These are phyloP conservation scores for Belonocnema kinseyi DNA, from an alignment of 1,140 invertebrate species.

Conservation along the genomic window DNA sequence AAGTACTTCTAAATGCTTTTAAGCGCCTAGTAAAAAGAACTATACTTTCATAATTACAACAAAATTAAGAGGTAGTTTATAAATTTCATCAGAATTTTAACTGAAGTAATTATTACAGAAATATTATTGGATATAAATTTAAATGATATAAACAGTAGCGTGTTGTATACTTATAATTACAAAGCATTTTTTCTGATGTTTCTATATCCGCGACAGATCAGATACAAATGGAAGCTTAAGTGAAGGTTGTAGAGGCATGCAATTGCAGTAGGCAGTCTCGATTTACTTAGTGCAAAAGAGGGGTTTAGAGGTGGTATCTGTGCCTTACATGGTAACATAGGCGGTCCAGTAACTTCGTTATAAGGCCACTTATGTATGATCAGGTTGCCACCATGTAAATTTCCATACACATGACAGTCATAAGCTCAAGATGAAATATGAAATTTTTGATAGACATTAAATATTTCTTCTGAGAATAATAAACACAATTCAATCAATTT, in stretches of 20 bases:
- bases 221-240: conserved; percentile 5
- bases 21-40: too few species aligned
- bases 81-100: too few species aligned
- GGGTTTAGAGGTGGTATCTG: conserved; percentile 35
- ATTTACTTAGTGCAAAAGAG: conserved; percentile 45
- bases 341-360: conserved; percentile 50
- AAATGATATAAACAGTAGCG: too few species aligned
- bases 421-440: conserved; percentile 16
- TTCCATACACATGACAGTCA: conserved; percentile 7
- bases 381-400: conserved; percentile 17
- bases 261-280: conserved; percentile 44
- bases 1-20: too few species aligned
- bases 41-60: too few species aligned
- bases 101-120: too few species aligned
- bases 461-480: neutral
- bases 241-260: neutral
- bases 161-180: too few species aligned
- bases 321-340: conserved; percentile 43
- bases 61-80: too few species aligned
- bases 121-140: too few species aligned
- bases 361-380: conserved; percentile 34
- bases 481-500: too few species aligned
- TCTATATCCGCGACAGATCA: neutral
- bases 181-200: neutral
- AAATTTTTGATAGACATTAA: conserved; percentile 2